phyloP scores from a whole-genome alignment of 2,113 vertebrate species.

The Oryctolagus cuniculus region mOryCun1.1 NC_091442.1:80232001-80232500 shows the following conservation, averaged over 20 bases:
- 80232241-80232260: conserved; percentile 50
- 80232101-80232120: conserved; percentile 52
- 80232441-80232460: conserved; percentile 52
- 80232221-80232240: conserved; percentile 60
- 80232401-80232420: conserved; percentile 39
- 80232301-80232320: conserved; percentile 26
- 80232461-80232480: conserved; percentile 44
- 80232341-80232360: conserved; percentile 37
- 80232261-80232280: conserved; percentile 73
- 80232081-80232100: conserved; percentile 60
- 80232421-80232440: conserved; percentile 44
- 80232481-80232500: conserved; percentile 57
- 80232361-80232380: conserved; percentile 57
- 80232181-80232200: conserved; percentile 36
- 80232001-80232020: conserved; percentile 64
- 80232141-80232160: conserved; percentile 51
- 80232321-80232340: not conserved
- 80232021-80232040: conserved; percentile 50
- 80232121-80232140: conserved; percentile 69
- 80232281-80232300: conserved; percentile 61
- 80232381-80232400: conserved; percentile 12
- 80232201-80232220: conserved; percentile 37
- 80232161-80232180: not conserved
- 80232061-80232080: conserved; percentile 67
- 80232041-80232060: conserved; percentile 70